These are phyloP conservation scores for Aplodontia rufa DNA, from an alignment of 2,113 vertebrate species.

Conservation along the genomic window DNA sequence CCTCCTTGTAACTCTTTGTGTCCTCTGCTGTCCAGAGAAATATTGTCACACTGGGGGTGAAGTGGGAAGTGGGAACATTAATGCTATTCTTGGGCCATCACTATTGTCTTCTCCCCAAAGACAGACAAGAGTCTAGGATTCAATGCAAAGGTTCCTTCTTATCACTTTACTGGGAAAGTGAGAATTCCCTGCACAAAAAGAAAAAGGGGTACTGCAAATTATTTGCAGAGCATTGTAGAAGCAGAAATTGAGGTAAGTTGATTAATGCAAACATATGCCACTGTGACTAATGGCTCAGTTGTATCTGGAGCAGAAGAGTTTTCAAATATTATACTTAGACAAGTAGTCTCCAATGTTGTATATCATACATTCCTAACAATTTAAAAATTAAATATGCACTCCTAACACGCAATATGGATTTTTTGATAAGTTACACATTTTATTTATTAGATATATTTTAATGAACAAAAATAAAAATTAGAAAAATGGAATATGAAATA, in stretches of 20 bases:
- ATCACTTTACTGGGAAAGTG: not conserved
- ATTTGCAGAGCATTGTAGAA: slow-evolving; percentile 23
- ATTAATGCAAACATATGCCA: not conserved
- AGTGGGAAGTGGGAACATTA: not conserved
- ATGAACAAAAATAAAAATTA: not conserved
- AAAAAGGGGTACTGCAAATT: not conserved
- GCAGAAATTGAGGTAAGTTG: not conserved
- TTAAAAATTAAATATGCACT: not conserved
- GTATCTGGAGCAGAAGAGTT: not conserved
- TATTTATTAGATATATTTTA: not conserved
- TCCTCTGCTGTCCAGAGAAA: not conserved
- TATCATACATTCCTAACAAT: not conserved
- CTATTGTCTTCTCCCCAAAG: not conserved
- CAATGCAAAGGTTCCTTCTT: not conserved
- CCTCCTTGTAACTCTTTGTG: not conserved
- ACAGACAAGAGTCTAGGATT: not conserved
- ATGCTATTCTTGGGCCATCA: not conserved
- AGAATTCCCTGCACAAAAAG: not conserved
- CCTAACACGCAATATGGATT: not conserved
- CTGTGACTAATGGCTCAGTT: not conserved
- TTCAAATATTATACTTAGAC: slow-evolving; percentile 35
- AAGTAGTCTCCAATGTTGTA: not conserved
- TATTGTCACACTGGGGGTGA: not conserved
- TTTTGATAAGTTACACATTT: not conserved
- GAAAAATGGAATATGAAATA: not conserved